Evolutionary conservation across 2,888 invertebrate genomes (phyloP), one percentile per base, ranked within the genome.

Genomic region (Aromia moschata): DNA sequence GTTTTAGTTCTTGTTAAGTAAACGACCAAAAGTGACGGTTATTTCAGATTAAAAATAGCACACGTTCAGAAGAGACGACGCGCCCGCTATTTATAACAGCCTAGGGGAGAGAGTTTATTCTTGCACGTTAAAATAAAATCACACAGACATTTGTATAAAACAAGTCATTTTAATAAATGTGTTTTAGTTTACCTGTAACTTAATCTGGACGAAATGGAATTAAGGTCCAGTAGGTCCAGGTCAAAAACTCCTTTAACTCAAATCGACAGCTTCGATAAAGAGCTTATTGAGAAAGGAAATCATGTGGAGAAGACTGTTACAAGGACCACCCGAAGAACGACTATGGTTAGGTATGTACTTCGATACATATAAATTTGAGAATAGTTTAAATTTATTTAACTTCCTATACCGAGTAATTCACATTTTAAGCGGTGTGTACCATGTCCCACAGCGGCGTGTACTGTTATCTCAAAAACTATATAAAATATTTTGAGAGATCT

Each of bases 241-340:
- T 89, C 89, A 31, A 87, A 86, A 75, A 89, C 89, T 72, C 89
- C 89, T 64, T 87, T 87, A 74, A 77, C 85, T 69, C 82, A 84
- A 65, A 82, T 85, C 65, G 85, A 85, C 55, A 84, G 80, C 70
- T 84, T 85, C 71, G 86, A 87, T 76, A 84, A 80, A 66, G 86
- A 86, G 33, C 56, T 61, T 40, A 56, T 80, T 16, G 84, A 84
- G 20, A 69, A 54, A 40, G 65, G 64, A 36, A 74, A 71, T 61
- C 67, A 74, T 61, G 72, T 72, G 14, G 72, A 71, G 56, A 70
- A 72, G 36, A 72, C 62, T 33, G 61, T 73, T 33, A 65, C 60
- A 2, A 70, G 73, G 41, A 66, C 70, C 31, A 72, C 73, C 17
- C 75, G 76, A 62, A 78, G 83, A 64, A 84, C 82, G 70, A 84